phyloP scores from a whole-genome alignment of 1,140 invertebrate genomes.

The Sarcophaga peregrina region DNA sequence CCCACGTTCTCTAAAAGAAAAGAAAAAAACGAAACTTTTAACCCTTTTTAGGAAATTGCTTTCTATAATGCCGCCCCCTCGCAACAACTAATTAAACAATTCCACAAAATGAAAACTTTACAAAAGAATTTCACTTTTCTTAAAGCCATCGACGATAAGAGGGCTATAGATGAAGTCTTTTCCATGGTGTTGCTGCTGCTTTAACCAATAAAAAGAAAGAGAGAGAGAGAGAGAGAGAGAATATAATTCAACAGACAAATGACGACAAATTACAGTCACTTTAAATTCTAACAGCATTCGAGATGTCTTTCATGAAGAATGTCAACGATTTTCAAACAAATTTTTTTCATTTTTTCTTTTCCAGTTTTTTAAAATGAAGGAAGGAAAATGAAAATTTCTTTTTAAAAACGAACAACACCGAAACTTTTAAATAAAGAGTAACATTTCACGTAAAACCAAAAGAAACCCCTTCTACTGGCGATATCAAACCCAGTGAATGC shows the following conservation, averaged over 20 bases:
- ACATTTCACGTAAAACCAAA: not conserved
- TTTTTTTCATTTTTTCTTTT: no score
- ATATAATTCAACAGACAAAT: constrained; percentile 8
- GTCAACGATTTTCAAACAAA: constrained; percentile 8
- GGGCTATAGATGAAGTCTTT: no score
- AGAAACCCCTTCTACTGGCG: not conserved
- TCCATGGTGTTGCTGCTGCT: not conserved
- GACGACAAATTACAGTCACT: constrained; percentile 17
- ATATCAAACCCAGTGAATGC: not conserved
- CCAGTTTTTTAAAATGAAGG: not conserved
- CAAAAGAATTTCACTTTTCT: not conserved
- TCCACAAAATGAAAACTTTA: not conserved
- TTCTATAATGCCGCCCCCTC: not conserved
- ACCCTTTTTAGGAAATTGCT: not conserved
- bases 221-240: no score
- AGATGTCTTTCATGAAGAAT: not conserved
- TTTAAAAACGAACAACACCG: not conserved
- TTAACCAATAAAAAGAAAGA: not conserved
- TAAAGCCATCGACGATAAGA: no score
- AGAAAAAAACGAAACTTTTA: not conserved
- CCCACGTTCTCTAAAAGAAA: not conserved
- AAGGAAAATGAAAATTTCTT: not conserved
- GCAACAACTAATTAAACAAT: not conserved
- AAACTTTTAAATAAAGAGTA: not conserved
- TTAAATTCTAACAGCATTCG: constrained; percentile 10